These are phyloP conservation scores for Megalurothrips usitatus DNA, from an alignment of 2,888 invertebrate genomes.

Conservation along the genomic window DNA sequence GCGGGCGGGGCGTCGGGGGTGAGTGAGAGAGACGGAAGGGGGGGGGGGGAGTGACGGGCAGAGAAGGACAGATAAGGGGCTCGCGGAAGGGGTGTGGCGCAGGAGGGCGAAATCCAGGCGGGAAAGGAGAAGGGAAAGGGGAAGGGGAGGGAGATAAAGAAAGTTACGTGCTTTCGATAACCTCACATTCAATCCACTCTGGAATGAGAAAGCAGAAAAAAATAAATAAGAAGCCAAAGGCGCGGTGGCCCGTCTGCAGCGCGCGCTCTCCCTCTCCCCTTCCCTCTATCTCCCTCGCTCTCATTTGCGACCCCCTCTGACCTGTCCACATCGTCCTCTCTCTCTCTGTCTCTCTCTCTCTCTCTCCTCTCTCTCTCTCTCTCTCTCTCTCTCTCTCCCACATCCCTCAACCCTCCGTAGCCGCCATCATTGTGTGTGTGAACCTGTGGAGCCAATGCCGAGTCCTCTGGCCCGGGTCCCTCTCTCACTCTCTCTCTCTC, in stretches of 20 bases:
- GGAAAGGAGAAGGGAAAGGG: background rate
- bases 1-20: background rate
- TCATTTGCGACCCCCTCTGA: too few species aligned
- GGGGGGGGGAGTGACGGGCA: background rate
- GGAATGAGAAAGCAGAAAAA: constrained; percentile 8
- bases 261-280: too few species aligned
- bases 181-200: constrained; percentile 18
- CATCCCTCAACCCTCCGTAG: too few species aligned
- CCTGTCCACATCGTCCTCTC: too few species aligned
- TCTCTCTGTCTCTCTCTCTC: too few species aligned
- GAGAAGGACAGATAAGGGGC: background rate
- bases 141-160: constrained; percentile 1
- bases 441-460: too few species aligned
- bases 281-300: too few species aligned
- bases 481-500: too few species aligned
- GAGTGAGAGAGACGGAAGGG: background rate
- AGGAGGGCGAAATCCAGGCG: background rate
- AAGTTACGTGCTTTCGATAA: constrained; percentile 21
- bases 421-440: too few species aligned
- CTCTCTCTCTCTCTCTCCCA: too few species aligned
- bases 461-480: too few species aligned
- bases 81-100: background rate
- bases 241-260: background rate
- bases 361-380: too few species aligned
- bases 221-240: background rate